Evolutionary conservation across 1,140 invertebrate species (phyloP), one percentile per base, ranked within the genome.

Genomic region (Teleogryllus occipitalis): DNA sequence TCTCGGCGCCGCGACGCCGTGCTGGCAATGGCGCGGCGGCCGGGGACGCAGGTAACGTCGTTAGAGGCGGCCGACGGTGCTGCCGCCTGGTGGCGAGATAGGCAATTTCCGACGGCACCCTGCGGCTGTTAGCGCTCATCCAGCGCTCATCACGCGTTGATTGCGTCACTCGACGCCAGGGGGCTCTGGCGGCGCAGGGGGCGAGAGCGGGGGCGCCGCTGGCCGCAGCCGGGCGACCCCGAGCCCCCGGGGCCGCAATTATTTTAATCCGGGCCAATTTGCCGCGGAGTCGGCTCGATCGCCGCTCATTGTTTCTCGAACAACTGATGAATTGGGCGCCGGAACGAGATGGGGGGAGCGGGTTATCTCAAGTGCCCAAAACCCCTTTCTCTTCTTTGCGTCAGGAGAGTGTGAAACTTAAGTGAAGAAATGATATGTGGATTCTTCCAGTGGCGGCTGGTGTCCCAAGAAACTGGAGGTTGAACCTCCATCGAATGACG

Each of bases 111-210:
- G 54, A 14, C 54, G 54, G 54, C 18, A 65, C 54, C 54, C 54
- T 65, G 54, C 54, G 54, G 54, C 54, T 65, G 54, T 65, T 65
- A 65, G 54, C 54, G 54, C 54, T 65, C 54, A 65, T 65, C 54
- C 54, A 65, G 54, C 54, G 54, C 54, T 65, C 54, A 65, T 65
- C 54, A 65, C 54, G 54, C 18, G 54, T 10, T 65, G 54, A 65
- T 65, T 65, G 18, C 54, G 54, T 65, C 54, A 65, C 54, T 65
- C 10, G 10, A 10, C 54, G 10, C 54, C 54, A 65, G 54, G 54
- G 54, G 10, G 54, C 54, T 10, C 18, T 65, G 18, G 54, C 54
- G 54, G 54, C 10, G 54, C 7, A 14, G 54, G 10, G 54, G 54
- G 10, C 18, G 54, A 3, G 54, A 7, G 54, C 2, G 1, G 54